Evolutionary conservation across 2,888 invertebrate genomes (phyloP).

Genomic region (Argyra leucocephala): DNA sequence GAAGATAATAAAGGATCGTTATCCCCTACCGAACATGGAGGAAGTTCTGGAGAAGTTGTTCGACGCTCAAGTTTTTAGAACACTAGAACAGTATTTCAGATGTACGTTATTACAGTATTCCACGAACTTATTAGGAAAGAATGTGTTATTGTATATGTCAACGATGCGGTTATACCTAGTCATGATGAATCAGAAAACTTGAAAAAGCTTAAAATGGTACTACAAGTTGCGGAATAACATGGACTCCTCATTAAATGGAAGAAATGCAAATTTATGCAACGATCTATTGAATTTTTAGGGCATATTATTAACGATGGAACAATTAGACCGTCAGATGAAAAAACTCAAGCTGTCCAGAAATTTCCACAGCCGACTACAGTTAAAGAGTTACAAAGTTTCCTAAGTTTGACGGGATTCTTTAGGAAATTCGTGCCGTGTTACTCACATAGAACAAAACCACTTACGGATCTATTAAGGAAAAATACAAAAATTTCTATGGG

Average conservation of each 20-base stretch:
- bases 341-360: constrained; percentile 25
- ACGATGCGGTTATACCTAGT: neutral
- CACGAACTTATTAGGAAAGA: constrained; percentile 18
- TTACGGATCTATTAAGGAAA: constrained; percentile 25
- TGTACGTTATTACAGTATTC: constrained; percentile 25
- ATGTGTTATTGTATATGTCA: constrained; percentile 12
- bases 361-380: constrained; percentile 27
- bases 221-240: constrained; percentile 14
- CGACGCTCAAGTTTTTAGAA: too few relatives aligned
- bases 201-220: constrained; percentile 18
- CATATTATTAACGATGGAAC: constrained; percentile 21
- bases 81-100: constrained; percentile 30
- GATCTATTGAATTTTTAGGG: constrained; percentile 21
- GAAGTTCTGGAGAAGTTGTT: too few relatives aligned
- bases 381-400: constrained; percentile 29
- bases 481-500: too few relatives aligned
- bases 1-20: too few relatives aligned
- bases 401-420: constrained; percentile 30
- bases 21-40: too few relatives aligned
- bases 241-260: constrained; percentile 21
- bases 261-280: constrained; percentile 23
- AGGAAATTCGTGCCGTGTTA: constrained; percentile 27
- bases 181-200: constrained; percentile 14
- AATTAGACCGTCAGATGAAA: constrained; percentile 25
- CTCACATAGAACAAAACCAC: constrained; percentile 24